Percentiles rank a stretch among this genome's conserved stretches.
Evolutionary conservation across 1,140 invertebrate genomes (phyloP).

Genomic region (Drosophila cardini): DNA sequence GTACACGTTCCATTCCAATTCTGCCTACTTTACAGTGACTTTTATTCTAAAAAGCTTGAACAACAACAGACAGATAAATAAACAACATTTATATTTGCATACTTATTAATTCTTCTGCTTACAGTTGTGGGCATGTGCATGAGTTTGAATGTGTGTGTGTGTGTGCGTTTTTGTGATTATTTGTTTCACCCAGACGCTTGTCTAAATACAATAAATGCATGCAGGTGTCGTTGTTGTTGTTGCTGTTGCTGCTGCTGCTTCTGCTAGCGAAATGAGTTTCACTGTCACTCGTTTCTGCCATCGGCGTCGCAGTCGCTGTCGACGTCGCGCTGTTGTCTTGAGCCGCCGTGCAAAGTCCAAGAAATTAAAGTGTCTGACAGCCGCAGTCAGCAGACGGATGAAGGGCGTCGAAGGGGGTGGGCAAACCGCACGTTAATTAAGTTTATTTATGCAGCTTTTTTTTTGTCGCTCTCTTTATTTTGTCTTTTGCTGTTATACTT

Average conservation of each 20-base stretch:
- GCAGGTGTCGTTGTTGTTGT: constrained; percentile 39
- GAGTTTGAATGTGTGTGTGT: constrained; percentile 5
- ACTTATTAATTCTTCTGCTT: constrained; percentile 37
- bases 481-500: constrained; percentile 39
- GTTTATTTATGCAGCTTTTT: constrained; percentile 77
- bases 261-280: constrained; percentile 38
- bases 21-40: constrained; percentile 25
- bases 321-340: constrained; percentile 60
- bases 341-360: constrained; percentile 79
- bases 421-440: constrained; percentile 73
- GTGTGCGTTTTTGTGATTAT: constrained; percentile 19
- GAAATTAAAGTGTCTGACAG: constrained; percentile 78
- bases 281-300: constrained; percentile 52
- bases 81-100: constrained; percentile 22
- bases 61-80: constrained; percentile 25
- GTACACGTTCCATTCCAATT: constrained; percentile 41
- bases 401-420: constrained; percentile 18
- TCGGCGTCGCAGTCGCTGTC: constrained; percentile 10
- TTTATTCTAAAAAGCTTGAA: constrained; percentile 29
- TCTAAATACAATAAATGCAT: constrained; percentile 54
- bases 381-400: constrained; percentile 25
- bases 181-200: constrained; percentile 48
- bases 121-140: constrained; percentile 11
- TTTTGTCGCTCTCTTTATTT: too few relatives aligned
- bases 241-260: constrained; percentile 13